Conservation (phyloP, 2,888 invertebrate species). For the Phrixothrix hirtus region DNA sequence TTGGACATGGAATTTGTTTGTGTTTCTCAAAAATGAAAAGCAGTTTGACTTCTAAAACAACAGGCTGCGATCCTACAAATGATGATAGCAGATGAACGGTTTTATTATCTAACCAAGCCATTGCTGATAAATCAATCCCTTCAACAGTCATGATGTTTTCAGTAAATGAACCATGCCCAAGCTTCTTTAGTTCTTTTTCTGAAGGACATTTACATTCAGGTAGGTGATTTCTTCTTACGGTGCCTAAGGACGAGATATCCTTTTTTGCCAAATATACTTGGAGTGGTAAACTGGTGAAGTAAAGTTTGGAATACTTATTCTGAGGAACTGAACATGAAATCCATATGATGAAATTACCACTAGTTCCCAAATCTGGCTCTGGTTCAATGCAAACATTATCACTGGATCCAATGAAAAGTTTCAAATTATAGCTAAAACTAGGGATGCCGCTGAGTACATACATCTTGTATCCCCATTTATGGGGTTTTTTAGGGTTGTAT, state of each 20-base stretch:
- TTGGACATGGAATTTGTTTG: constrained; percentile 22
- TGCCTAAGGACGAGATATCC: constrained; percentile 30
- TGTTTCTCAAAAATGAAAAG: neutral
- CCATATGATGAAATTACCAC: constrained; percentile 41
- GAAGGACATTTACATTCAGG: constrained; percentile 27
- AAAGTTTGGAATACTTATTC: constrained; percentile 42
- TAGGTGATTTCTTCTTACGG: no score
- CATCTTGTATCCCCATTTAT: no score
- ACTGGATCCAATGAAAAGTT: constrained; percentile 44
- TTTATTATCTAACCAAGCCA: constrained; percentile 4
- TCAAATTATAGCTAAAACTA: constrained; percentile 49
- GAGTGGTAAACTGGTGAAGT: constrained; percentile 37
- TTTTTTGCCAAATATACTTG: constrained; percentile 29
- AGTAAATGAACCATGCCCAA: constrained; percentile 6
- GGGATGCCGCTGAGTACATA: constrained; percentile 47
- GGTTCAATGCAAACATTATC: constrained; percentile 32
- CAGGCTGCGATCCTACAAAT: neutral
- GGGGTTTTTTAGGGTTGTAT: no score
- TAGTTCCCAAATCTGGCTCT: constrained; percentile 41
- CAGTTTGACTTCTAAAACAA: neutral
- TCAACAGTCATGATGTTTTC: constrained; percentile 4
- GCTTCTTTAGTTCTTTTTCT: constrained; percentile 26
- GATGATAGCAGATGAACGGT: neutral
- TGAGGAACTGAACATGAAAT: constrained; percentile 37
- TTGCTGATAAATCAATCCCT: neutral